Evolutionary conservation across 2,113 vertebrate species (phyloP).

Genomic region (Chrysochloris asiatica): DNA sequence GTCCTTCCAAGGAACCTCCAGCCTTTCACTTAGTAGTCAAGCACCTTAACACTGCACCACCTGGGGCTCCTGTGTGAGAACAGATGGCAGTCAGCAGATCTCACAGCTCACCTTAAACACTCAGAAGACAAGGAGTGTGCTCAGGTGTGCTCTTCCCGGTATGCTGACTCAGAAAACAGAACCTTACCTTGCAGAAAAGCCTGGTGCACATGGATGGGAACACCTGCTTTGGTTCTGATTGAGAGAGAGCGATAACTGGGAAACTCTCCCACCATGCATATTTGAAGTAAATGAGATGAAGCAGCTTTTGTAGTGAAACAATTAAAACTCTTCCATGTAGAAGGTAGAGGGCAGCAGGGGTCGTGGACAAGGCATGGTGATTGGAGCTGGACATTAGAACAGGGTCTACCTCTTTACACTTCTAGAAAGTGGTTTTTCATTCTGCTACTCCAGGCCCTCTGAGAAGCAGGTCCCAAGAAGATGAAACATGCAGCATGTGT

Average conservation of each 20-base stretch:
- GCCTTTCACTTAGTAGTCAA: background rate
- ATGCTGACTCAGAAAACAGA: background rate
- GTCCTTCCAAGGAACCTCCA: background rate
- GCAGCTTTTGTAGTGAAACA: background rate
- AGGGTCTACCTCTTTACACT: background rate
- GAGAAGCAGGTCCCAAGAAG: background rate
- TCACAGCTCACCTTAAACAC: no score
- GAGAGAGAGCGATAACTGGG: background rate
- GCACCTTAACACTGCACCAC: background rate
- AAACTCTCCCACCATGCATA: background rate
- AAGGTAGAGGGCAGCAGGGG: background rate
- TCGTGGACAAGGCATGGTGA: accelerated
- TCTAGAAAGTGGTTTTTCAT: background rate
- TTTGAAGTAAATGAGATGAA: background rate
- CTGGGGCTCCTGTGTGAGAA: background rate
- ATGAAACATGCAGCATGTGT: background rate
- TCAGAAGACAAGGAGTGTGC: background rate
- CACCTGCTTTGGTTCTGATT: background rate
- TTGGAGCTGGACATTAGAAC: background rate
- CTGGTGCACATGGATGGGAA: accelerated
- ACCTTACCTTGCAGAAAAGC: background rate
- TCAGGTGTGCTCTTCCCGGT: background rate
- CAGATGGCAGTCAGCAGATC: no score
- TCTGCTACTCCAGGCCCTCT: no score
- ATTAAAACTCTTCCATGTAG: background rate